These are phyloP conservation scores for Ptyas mucosa DNA, from an alignment of 2,113 vertebrate genomes.

Conservation along the genomic window DNA sequence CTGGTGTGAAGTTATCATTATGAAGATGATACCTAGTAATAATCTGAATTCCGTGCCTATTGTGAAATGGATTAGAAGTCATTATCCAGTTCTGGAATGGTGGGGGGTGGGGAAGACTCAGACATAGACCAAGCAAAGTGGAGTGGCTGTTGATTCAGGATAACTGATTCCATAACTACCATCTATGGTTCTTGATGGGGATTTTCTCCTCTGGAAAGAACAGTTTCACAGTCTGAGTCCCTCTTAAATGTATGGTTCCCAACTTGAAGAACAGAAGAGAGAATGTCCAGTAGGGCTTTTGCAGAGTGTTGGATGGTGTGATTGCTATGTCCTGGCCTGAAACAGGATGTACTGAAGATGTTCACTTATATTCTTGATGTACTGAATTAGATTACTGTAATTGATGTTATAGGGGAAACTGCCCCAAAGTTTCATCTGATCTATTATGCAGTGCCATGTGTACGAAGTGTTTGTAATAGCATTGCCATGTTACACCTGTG, in stretches of 20 bases:
- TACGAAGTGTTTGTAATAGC: not conserved
- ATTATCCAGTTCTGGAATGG: not conserved
- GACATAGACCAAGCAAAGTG: not conserved
- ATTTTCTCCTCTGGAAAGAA: not conserved
- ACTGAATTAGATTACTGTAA: not conserved
- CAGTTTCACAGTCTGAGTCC: not conserved
- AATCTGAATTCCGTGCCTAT: not conserved
- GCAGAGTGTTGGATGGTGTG: not conserved
- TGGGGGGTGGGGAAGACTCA: not conserved
- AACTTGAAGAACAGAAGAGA: not conserved
- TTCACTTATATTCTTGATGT: not conserved
- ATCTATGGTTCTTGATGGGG: not conserved
- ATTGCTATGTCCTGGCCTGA: not conserved
- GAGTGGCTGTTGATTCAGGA: not conserved
- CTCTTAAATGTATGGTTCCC: not conserved
- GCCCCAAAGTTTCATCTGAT: too few relatives aligned
- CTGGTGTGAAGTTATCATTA: not conserved
- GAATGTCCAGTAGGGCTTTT: not conserved
- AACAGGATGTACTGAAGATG: not conserved
- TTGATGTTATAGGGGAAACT: not conserved
- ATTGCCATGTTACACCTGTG: not conserved
- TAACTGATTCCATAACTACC: not conserved
- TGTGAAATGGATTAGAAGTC: not conserved
- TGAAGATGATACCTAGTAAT: not conserved
- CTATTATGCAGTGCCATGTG: not conserved